phyloP scores from a whole-genome alignment of 92 coral and sea anemone species.

The Parazoanthus darwini region DNA sequence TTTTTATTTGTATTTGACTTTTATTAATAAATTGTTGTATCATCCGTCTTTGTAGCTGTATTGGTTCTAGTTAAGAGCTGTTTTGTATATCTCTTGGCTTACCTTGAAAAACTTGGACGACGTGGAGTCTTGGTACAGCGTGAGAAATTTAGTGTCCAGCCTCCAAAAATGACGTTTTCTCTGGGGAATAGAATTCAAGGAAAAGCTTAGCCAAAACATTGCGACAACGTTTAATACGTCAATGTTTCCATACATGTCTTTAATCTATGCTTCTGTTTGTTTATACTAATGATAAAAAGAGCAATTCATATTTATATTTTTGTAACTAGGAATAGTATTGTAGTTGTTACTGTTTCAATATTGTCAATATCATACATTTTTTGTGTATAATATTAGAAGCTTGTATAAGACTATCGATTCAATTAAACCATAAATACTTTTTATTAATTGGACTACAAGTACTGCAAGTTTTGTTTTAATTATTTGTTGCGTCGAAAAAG shows the following conservation, averaged over 20 bases:
- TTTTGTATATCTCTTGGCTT: not conserved
- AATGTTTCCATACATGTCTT: not conserved
- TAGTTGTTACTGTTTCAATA: not conserved
- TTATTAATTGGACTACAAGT: no score
- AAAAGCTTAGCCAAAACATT: not conserved
- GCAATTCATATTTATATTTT: not conserved
- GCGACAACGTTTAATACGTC: not conserved
- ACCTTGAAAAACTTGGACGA: constrained; percentile 93
- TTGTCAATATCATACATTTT: not conserved
- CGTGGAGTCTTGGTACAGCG: constrained; percentile 83
- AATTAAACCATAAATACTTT: no score
- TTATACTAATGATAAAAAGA: no score
- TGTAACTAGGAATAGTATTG: not conserved
- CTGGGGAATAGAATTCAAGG: constrained; percentile 43
- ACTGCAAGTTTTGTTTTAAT: no score
- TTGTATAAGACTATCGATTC: no score
- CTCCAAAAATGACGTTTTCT: constrained; percentile 97
- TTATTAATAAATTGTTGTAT: no score
- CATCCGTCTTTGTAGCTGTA: no score
- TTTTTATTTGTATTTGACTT: no score
- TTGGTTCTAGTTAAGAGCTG: not conserved
- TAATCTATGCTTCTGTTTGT: not conserved
- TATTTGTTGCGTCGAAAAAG: no score
- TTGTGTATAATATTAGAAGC: no score
- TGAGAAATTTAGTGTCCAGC: constrained; percentile 91